Base-by-base conservation (phyloP, 2,797 vertebrate species). In the Coracias cyanogaster region DNA sequence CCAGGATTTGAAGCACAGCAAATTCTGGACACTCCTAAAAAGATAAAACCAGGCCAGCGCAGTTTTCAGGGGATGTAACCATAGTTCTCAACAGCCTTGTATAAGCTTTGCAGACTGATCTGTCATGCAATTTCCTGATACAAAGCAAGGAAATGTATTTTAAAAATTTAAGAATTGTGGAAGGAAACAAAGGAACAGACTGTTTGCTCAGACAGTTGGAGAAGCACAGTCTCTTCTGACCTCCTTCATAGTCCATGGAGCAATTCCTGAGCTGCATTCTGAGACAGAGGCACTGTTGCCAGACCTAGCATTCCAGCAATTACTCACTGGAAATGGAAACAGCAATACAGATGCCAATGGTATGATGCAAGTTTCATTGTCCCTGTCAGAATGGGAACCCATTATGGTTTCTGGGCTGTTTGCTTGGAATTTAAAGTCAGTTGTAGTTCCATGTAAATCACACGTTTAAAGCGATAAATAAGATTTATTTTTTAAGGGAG, bases 251-350 rank as follows among this genome's bases (percentile, higher is more conserved):
- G 86, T 61, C 58, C 83, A 91, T 71, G 39, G 51, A 88, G 77
- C 64, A 51, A 66, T 83, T 90, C 86, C 89, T 70, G 70, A 86
- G 82, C 83, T 86, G 70, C 65, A 72, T 77, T 91, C 82, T 57
- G 85, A 91, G 82, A 77, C 72, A 74, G 82, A 74, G 48, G 39
- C 76, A 67, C 57, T 4, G 54, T 33, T 92, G 95, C 84, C 89
- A 94, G 93, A 77, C 60, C 93, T 49, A 76, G 66, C 60, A 71
- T 85, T 96, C 89, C 10, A 3, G 89, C 64, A 85, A 7, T 74
- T 95, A 80, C 66, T 89, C 83, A 70, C 55, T 85, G 80, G 77
- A 93, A 95, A 79, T 76, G 86, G 95, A 96, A 97, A 95, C 57
- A 86, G 67, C 79, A 57, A 64, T 11, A 39, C 4, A 64, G 70